A percentile compares a stretch with the other conserved stretches of the same genome.
phyloP scores from a whole-genome alignment of 2,888 invertebrate genomes.

The Polydrusus tereticollis region DNA sequence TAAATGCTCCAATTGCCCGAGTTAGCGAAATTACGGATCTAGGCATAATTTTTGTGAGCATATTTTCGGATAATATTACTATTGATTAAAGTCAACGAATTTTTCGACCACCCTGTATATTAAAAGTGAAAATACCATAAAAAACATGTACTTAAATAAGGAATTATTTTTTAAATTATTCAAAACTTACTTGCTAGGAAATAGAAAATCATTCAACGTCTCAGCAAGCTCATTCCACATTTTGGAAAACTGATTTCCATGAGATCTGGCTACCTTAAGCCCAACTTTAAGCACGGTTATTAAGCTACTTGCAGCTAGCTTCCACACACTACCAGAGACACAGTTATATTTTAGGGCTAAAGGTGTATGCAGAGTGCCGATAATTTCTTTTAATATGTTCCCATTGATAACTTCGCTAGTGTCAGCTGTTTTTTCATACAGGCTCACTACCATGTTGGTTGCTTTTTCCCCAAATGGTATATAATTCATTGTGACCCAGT shows the following conservation, averaged over 20 bases:
- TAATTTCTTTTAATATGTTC: slow-evolving; percentile 77
- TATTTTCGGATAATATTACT: no score
- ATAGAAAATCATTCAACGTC: slow-evolving; percentile 92
- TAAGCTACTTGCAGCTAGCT: slow-evolving; percentile 82
- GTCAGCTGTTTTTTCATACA: slow-evolving; percentile 81
- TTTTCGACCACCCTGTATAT: no score
- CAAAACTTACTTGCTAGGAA: slow-evolving; percentile 78
- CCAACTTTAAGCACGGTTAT: slow-evolving; percentile 85
- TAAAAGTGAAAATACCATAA: no score
- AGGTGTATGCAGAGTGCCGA: slow-evolving; percentile 79
- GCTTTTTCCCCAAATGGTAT: slow-evolving; percentile 90
- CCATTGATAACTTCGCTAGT: slow-evolving; percentile 79
- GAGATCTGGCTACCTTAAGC: slow-evolving; percentile 86
- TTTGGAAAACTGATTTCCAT: slow-evolving; percentile 78
- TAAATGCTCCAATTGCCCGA: no score
- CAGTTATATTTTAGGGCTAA: slow-evolving; percentile 85
- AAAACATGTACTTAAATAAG: no score
- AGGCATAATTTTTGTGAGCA: no score
- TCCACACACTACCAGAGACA: slow-evolving; percentile 85
- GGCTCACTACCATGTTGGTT: slow-evolving; percentile 78
- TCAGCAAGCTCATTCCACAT: slow-evolving; percentile 91
- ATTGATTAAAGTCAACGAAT: no score
- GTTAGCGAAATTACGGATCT: no score
- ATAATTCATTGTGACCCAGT: slow-evolving; percentile 85
- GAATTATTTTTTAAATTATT: not conserved